Conservation (phyloP, 1,140 invertebrate species). For the Apis mellifera region Amel_HAv3.1 CM009933.2:4393501-4394000, state of each 20-base stretch:
- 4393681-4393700: conserved; percentile 44
- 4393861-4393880: conserved; percentile 14
- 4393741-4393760: conserved; percentile 50
- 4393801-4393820: conserved; percentile 21
- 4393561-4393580: not conserved
- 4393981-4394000: conserved; percentile 36
- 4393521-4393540: not conserved
- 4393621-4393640: conserved; percentile 49
- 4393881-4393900: conserved; percentile 32
- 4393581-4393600: conserved; percentile 13
- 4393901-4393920: conserved; percentile 28
- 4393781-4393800: conserved; percentile 36
- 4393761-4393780: conserved; percentile 36
- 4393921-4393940: conserved; percentile 40
- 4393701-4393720: conserved; percentile 45
- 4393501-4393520: conserved; percentile 12
- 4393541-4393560: conserved; percentile 10
- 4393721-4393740: conserved; percentile 52
- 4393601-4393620: conserved; percentile 48
- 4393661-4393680: conserved; percentile 52
- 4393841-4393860: not conserved
- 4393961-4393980: conserved; percentile 48
- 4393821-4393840: conserved; percentile 4
- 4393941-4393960: conserved; percentile 44
- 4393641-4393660: conserved; percentile 43